Evolutionary conservation across 2,113 vertebrate species (phyloP), one percentile per base, ranked within the genome.

Genomic region (Dolichallabes microphthalmus): DNA sequence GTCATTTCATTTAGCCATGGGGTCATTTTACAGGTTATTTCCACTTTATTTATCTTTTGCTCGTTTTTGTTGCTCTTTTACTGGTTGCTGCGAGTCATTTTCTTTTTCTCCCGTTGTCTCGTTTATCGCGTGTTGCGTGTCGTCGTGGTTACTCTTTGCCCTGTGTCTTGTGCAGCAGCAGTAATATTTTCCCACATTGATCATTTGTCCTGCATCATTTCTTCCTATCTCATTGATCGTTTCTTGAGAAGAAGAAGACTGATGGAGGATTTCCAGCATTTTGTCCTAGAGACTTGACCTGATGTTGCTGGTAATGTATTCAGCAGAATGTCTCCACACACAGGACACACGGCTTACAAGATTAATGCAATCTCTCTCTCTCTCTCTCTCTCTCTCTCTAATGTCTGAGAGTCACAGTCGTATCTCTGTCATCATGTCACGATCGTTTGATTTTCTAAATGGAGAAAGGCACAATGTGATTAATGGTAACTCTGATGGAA

Each of bases 391-490:
- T 50, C 60, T 52, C 79, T 52, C 60, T 64, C 60, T 35, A 32
- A 39, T 82, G 8, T 82, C 64, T 57, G n/a, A 14, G 78, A 80
- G 22, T 63, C 60, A 50, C 22, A 64, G 76, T 19, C 27, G 10
- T 78, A 79, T 85, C 83, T 80, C 76, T 69, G 63, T 27, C 57
- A 85, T 27, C 57, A 85, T 55, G 84, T 57, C 84, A 79, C 19
- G 15, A 55, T 77, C 27, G 84, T 69, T 55, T 85, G 75, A 69
- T 85, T 80, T 80, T 76, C 76, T 69, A 79, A 79, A 85, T 68
- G 83, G 75, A 85, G 50, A 52, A 22, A 66, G 45, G 71, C 82
- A 79, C 52, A 85, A 60, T 69, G 30, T 69, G 83, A 85, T 79
- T 79, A 85, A 78, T 76, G 53, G 30, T 17, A 79, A 64, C 19